Evolutionary conservation across 2,113 vertebrate genomes (phyloP), one percentile per base, ranked within the genome.

Genomic region (Salminus brasiliensis): DNA sequence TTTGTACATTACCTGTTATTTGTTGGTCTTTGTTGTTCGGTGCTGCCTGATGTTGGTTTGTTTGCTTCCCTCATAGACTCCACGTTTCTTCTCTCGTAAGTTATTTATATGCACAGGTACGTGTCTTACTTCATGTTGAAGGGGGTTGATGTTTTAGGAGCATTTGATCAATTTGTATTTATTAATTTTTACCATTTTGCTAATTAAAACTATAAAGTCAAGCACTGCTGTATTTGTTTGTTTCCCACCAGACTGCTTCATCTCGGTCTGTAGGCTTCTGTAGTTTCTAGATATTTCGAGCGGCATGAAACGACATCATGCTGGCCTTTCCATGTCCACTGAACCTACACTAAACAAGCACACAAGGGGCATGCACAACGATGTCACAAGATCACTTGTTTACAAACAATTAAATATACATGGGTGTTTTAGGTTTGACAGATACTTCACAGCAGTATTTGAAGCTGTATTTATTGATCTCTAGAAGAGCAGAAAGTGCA

Each of bases 121-220:
- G 49, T 73, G 66, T 71, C 66, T 94, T 93, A 92, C 92, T 88
- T 93, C 90, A 92, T 93, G 91, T 82, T 82, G 78, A 84, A 85
- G 87, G 83, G 68, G 85, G 88, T 86, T 79, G 82, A 81, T 41
- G 86, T 89, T 91, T 91, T 90, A 92, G 93, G 93, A 96, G 94
- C 94, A 93, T 92, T 94, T 94, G 94, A 95, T 94, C 93, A 93
- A 94, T 95, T 96, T 96, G 95, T 95, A 96, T 95, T 95, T 95
- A 96, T 96, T 95, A 95, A 95, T 95, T 95, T 84, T 95, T 95
- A 95, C 93, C 94, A 95, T 95, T 95, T 96, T 95, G 94, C 94
- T 95, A 94, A 96, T 95, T 95, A 96, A 96, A 96, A 88, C 88
- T 90, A 91, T 88, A 90, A 93, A 92, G 94, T 73, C 45, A 70